phyloP scores from a whole-genome alignment of 2,113 vertebrate species.

The Cyanoderma ruficeps region DNA sequence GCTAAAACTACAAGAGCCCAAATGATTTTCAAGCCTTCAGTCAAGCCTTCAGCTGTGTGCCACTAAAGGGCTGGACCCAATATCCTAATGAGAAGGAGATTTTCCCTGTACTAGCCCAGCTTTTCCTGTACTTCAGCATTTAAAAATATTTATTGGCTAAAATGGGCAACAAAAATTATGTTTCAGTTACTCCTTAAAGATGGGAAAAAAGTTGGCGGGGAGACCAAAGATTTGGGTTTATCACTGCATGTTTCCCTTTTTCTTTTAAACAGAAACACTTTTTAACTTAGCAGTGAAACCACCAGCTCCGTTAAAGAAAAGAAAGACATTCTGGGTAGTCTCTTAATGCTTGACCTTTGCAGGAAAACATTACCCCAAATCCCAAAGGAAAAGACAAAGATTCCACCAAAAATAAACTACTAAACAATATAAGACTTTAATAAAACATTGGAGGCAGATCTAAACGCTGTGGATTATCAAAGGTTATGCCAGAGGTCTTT shows the following conservation, averaged over 20 bases:
- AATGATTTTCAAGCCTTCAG: background rate
- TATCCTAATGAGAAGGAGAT: background rate
- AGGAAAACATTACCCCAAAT: constrained; percentile 18
- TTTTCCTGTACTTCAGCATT: background rate
- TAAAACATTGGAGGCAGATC: constrained; percentile 10
- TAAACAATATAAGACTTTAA: constrained; percentile 45
- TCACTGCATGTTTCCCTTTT: background rate
- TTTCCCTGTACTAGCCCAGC: background rate
- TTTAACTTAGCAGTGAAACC: background rate
- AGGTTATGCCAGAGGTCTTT: background rate
- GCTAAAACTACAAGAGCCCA: background rate
- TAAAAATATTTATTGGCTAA: background rate
- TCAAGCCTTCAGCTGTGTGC: background rate
- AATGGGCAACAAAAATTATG: background rate
- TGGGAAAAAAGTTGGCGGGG: background rate
- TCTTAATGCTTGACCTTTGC: constrained; percentile 11
- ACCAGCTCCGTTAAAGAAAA: background rate
- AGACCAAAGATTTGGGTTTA: background rate
- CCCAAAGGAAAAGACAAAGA: constrained; percentile 24
- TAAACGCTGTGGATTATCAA: background rate
- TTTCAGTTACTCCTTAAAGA: background rate
- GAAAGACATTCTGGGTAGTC: background rate
- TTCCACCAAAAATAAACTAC: constrained; percentile 45
- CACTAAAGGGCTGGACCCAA: background rate
- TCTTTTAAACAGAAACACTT: background rate